Evolutionary conservation across 2,888 invertebrate genomes (phyloP).

Genomic region (Tinea pellionella): DNA sequence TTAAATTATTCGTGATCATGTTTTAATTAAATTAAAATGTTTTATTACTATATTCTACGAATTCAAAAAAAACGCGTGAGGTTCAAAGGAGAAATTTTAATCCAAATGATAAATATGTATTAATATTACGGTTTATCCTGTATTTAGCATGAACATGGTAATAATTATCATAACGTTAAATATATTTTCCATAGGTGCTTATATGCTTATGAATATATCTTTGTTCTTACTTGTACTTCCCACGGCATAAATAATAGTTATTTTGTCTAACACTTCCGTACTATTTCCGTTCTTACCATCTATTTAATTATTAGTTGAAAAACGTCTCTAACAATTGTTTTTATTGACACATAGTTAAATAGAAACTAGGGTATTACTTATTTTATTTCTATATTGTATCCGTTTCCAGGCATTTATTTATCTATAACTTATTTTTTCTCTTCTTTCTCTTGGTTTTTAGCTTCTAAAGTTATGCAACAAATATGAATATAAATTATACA

Average conservation of each 20-base stretch:
- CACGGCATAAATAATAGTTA: slow-evolving; percentile 1
- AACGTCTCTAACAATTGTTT: not conserved
- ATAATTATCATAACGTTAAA: not conserved
- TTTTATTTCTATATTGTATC: not conserved
- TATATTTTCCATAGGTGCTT: not conserved
- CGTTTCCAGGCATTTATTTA: not conserved
- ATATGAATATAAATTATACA: too few relatives aligned
- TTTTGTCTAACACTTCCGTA: not conserved
- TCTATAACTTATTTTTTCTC: too few relatives aligned
- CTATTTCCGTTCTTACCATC: not conserved
- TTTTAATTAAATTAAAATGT: too few relatives aligned
- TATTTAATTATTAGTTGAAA: not conserved
- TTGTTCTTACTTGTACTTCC: not conserved
- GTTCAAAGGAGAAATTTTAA: too few relatives aligned
- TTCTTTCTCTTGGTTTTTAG: too few relatives aligned
- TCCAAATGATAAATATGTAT: too few relatives aligned
- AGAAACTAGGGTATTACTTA: not conserved
- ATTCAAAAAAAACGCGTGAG: too few relatives aligned
- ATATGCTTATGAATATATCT: not conserved
- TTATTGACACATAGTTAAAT: not conserved
- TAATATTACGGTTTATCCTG: not conserved
- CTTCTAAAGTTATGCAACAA: too few relatives aligned
- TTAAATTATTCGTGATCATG: too few relatives aligned
- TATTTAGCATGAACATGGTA: not conserved
- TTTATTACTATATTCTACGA: too few relatives aligned